A percentile compares a stretch with the other conserved stretches of the same genome.
Evolutionary conservation across 2,888 invertebrate genomes (phyloP).

Genomic region (Phasia obesa): DNA sequence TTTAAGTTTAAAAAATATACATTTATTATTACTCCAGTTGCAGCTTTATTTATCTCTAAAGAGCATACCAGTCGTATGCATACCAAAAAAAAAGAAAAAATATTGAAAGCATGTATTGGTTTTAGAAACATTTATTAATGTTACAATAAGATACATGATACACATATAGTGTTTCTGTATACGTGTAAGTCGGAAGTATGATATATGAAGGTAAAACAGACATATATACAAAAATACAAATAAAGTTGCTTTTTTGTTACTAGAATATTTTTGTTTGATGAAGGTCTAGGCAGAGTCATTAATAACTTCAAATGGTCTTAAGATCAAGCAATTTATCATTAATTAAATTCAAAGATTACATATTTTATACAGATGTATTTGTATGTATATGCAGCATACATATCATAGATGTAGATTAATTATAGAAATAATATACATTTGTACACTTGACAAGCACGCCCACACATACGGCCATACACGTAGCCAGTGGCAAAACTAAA

Average conservation of each 20-base stretch:
- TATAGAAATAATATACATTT: too few species aligned
- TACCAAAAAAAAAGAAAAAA: too few species aligned
- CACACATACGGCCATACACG: too few species aligned
- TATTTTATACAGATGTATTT: neutral
- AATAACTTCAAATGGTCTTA: neutral
- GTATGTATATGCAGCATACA: neutral
- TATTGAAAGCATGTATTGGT: neutral
- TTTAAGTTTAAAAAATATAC: too few species aligned
- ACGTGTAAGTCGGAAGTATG: neutral
- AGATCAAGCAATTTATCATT: neutral
- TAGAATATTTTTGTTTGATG: neutral
- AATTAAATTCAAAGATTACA: neutral
- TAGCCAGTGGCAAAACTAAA: too few species aligned
- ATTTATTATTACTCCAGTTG: too few species aligned
- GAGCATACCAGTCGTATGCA: neutral
- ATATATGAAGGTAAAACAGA: neutral
- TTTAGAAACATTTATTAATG: neutral
- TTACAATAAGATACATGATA: neutral
- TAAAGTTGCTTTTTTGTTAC: neutral
- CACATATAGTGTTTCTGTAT: neutral
- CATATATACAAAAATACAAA: too few species aligned
- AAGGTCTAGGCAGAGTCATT: neutral
- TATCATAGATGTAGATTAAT: too few species aligned
- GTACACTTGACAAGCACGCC: too few species aligned
- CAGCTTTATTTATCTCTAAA: too few species aligned